Conservation (phyloP, 2,888 invertebrate genomes). For the Pandemis heparana region DNA sequence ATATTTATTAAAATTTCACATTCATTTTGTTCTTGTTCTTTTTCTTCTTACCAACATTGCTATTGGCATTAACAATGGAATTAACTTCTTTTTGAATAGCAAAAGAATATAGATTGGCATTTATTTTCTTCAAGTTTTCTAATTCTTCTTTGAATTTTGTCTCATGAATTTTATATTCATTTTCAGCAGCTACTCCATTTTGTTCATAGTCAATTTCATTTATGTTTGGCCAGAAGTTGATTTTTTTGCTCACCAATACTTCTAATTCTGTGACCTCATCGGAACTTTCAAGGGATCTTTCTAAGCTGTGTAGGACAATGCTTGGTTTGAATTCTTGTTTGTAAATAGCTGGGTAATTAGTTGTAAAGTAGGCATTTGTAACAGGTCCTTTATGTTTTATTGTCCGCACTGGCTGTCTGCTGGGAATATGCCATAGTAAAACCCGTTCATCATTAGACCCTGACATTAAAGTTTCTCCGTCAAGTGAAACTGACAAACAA, state of each 20-base stretch:
- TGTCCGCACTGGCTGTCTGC: conserved; percentile 89
- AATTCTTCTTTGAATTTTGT: conserved; percentile 78
- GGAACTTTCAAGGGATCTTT: conserved; percentile 86
- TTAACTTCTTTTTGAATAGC: conserved; percentile 78
- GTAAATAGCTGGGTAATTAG: conserved; percentile 86
- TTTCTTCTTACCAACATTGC: conserved; percentile 61
- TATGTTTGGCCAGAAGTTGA: conserved; percentile 75
- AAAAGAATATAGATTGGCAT: conserved; percentile 86
- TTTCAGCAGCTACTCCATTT: conserved; percentile 10
- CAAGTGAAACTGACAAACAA: conserved; percentile 89
- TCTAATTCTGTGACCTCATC: conserved; percentile 79
- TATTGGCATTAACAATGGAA: conserved; percentile 51
- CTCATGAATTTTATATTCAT: conserved; percentile 64
- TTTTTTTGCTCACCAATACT: conserved; percentile 68
- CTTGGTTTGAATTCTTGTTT: conserved; percentile 85
- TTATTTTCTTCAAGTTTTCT: conserved; percentile 82
- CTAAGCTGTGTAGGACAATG: conserved; percentile 86
- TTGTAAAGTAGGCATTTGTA: conserved; percentile 89
- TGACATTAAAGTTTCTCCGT: conserved; percentile 90
- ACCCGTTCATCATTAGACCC: conserved; percentile 91
- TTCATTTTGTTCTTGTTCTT: conserved; percentile 49
- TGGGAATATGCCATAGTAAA: conserved; percentile 92
- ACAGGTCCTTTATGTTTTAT: conserved; percentile 91
- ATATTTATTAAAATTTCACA: conserved; percentile 22
- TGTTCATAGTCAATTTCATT: conserved; percentile 36